Evolutionary conservation across 1,140 invertebrate species (phyloP).

Genomic region (Cephus cinctus): DNA sequence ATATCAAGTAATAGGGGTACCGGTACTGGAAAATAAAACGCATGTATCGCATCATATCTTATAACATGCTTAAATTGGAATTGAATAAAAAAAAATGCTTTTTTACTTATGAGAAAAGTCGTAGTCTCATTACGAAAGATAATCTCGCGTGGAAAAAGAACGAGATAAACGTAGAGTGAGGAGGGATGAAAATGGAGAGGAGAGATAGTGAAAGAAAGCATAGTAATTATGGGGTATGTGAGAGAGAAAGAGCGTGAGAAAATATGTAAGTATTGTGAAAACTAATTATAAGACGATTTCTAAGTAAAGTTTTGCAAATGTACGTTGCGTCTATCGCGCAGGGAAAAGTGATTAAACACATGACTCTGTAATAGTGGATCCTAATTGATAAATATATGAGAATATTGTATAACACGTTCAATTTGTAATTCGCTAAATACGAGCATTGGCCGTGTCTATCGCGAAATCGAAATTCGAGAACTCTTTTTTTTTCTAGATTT

Average conservation of each 20-base stretch:
- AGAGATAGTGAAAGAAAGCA: slow-evolving; percentile 18
- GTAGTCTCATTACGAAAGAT: too few species aligned
- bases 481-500: too few species aligned
- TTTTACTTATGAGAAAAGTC: slow-evolving; percentile 33
- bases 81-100: slow-evolving; percentile 30
- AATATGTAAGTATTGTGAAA: slow-evolving; percentile 32
- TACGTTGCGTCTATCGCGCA: slow-evolving; percentile 28
- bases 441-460: too few species aligned
- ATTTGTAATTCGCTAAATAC: slow-evolving; percentile 30
- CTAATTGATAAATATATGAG: slow-evolving; percentile 26
- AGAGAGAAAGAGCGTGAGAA: slow-evolving; percentile 23
- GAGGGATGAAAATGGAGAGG: background rate
- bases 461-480: too few species aligned
- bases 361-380: slow-evolving; percentile 32
- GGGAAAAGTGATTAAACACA: slow-evolving; percentile 18
- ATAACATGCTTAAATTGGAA: slow-evolving; percentile 42
- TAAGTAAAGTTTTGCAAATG: slow-evolving; percentile 42
- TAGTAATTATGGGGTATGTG: slow-evolving; percentile 21
- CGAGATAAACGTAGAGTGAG: background rate
- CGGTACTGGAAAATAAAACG: too few species aligned
- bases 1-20: too few species aligned
- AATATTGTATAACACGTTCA: slow-evolving; percentile 29
- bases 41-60: slow-evolving; percentile 44
- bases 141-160: too few species aligned
- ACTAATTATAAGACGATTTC: slow-evolving; percentile 40